Evolutionary conservation across 1,140 invertebrate species (phyloP), one percentile per base, ranked within the genome.

Genomic region (Triops longicaudatus): DNA sequence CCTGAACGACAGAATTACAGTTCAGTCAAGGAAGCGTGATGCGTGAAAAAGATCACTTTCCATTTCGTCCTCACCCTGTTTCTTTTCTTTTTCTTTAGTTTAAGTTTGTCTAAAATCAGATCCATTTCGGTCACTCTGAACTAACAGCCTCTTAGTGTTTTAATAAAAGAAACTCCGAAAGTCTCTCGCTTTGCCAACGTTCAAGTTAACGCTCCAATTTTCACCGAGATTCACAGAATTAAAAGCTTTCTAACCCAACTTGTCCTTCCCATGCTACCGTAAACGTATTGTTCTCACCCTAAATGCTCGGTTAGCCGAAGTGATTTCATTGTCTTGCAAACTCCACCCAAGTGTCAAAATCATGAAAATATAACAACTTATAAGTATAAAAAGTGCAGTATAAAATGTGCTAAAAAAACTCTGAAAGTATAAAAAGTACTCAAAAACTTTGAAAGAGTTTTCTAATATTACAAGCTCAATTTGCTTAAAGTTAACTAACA

Each of bases 31-130:
- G 31, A 37, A 78, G 28, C 31, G 37, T 50, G 76, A 72, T 78
- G 50, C 50, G 50, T 63, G 50, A 63, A 63, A 63, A 17, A 63
- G n/a, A 22, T 63, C 50, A 63, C 50, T 63, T 63, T 63, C 50
- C 50, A n/a, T 63, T 63, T 22, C 14, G 17, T 63, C 50, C 31
- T 37, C 31, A 37, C 7, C 31, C 31, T 37, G 31, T 37, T 37
- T 37, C 31, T 37, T 37, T 37, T 37, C 31, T 37, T 37, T 22
- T 63, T 63, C 22, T 28, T 31, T 77, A 50, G 17, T 50, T n/a
- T 74, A 27, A 17, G 12, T 72, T 37, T 80, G 17, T 72, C 50
- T 22, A 80, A 26, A 43, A 73, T 44, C 71, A 78, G 37, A 0
- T 26, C 27, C 28, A 26, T 22, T 76, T 37, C 43, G 77, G 26